Conservation (phyloP, 1,140 invertebrate species). For the Augochlora pura region DNA sequence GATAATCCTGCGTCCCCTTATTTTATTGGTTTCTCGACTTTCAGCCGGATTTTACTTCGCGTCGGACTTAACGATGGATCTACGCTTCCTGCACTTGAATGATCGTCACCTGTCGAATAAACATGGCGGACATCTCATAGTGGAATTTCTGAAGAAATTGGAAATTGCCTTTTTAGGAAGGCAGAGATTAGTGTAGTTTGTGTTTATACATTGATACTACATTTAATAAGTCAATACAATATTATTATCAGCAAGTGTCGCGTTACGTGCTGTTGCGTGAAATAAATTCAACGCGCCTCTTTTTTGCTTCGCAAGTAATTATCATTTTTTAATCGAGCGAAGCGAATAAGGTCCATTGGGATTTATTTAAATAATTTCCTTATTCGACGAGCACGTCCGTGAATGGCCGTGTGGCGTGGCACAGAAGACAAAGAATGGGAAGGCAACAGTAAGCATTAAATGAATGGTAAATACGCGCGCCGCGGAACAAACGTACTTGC, state of each 20-base stretch:
- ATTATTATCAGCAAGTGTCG: too few relatives aligned
- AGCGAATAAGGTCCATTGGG: too few relatives aligned
- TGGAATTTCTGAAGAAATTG: background rate
- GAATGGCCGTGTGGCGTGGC: background rate
- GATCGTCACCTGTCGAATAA: background rate
- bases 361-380: too few relatives aligned
- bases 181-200: too few relatives aligned
- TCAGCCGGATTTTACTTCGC: slow-evolving; percentile 1
- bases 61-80: background rate
- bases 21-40: slow-evolving; percentile 22
- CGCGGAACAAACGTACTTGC: background rate
- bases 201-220: too few relatives aligned
- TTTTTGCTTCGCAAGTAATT: too few relatives aligned
- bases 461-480: slow-evolving; percentile 18
- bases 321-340: too few relatives aligned
- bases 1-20: slow-evolving; percentile 20
- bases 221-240: too few relatives aligned
- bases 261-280: too few relatives aligned
- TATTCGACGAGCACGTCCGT: background rate
- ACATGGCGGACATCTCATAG: background rate
- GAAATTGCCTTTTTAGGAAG: too few relatives aligned
- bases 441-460: slow-evolving; percentile 5
- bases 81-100: background rate
- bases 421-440: background rate
- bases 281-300: too few relatives aligned